A percentile compares a stretch with the other conserved stretches of the same genome.
Evolutionary conservation across 2,888 invertebrate genomes (phyloP).

Genomic region (Schizotus pectinicornis): DNA sequence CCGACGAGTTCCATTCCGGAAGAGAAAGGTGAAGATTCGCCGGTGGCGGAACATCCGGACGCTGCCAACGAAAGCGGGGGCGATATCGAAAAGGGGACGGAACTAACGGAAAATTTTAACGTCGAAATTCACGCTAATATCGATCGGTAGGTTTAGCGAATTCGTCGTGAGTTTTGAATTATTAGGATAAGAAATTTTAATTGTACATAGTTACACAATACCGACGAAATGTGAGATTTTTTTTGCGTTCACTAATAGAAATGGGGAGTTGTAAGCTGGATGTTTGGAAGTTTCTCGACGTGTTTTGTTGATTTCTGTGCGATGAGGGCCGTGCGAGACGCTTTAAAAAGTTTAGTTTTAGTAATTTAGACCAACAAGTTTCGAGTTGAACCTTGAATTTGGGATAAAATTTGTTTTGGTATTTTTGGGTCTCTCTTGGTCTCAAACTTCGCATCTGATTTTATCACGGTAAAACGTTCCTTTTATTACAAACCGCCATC

Average conservation of each 20-base stretch:
- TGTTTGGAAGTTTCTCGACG: neutral
- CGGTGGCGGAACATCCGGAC: constrained; percentile 1
- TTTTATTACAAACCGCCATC: constrained; percentile 2
- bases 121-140: constrained; percentile 27
- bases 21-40: constrained; percentile 20
- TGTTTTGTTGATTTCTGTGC: neutral
- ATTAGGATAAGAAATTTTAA: constrained; percentile 5
- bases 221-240: constrained; percentile 23
- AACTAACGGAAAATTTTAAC: constrained; percentile 27
- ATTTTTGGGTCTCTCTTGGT: no score
- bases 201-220: constrained; percentile 19
- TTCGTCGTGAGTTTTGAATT: constrained; percentile 9
- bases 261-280: no score
- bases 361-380: neutral
- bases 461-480: constrained; percentile 23
- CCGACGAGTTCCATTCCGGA: constrained; percentile 31
- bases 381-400: no score
- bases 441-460: no score
- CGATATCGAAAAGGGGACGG: constrained; percentile 23
- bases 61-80: neutral
- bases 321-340: neutral
- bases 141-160: constrained; percentile 44
- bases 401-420: no score
- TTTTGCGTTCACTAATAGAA: neutral
- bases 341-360: neutral